Conservation (phyloP, 2,797 vertebrate species). For the Sebastes hubbsi region DNA sequence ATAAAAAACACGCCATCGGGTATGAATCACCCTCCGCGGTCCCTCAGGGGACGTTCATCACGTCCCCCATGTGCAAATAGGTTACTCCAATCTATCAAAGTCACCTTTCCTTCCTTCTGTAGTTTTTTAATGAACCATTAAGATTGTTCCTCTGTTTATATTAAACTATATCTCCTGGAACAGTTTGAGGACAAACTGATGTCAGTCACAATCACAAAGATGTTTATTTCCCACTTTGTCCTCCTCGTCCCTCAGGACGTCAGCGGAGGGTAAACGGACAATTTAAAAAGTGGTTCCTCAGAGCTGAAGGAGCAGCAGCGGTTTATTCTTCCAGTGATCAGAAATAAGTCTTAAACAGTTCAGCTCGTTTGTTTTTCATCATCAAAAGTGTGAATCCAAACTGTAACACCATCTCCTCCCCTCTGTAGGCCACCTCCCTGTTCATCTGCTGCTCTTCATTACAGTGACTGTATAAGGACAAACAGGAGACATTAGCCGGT, state of each 20-base stretch:
- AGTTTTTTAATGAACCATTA: neutral
- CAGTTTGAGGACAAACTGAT: slow-evolving; percentile 22
- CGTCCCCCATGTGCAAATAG: neutral
- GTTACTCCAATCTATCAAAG: neutral
- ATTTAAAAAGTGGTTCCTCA: neutral
- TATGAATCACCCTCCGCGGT: neutral
- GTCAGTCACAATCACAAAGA: neutral
- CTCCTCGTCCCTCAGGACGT: neutral
- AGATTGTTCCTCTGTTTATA: neutral
- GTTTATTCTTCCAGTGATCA: neutral
- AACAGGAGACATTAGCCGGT: too few relatives aligned
- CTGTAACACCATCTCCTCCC: neutral
- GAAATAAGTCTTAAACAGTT: neutral
- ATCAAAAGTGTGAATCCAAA: neutral
- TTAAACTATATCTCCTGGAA: neutral
- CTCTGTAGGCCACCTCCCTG: too few relatives aligned
- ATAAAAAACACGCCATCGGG: neutral
- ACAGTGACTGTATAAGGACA: too few relatives aligned
- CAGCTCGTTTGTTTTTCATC: neutral
- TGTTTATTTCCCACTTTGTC: neutral
- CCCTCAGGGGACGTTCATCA: neutral
- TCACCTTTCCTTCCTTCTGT: neutral
- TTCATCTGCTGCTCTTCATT: too few relatives aligned
- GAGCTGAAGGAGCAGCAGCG: neutral
- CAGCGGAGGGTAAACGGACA: neutral